phyloP scores from a whole-genome alignment of 2,113 vertebrate species.

The Capricornis sumatraensis region DNA sequence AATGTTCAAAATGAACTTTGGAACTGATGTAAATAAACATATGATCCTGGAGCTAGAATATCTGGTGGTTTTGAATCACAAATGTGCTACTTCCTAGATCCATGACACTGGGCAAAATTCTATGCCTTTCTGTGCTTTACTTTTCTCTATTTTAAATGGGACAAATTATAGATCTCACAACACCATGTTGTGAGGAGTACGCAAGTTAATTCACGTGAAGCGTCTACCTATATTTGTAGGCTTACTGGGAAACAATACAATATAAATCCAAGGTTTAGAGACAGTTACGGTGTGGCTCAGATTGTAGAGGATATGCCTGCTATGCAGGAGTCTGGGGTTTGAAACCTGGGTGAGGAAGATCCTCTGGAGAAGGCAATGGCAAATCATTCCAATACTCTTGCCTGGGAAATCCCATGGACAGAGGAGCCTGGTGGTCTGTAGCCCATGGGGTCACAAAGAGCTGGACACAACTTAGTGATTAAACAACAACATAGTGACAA shows the following conservation, averaged over 20 bases:
- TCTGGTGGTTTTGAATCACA: not conserved
- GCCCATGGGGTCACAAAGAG: not conserved
- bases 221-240: not conserved
- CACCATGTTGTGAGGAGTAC: not conserved
- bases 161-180: not conserved
- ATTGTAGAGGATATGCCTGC: not conserved
- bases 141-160: not conserved
- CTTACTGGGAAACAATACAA: not conserved
- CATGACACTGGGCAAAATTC: not conserved
- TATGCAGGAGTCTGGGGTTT: accelerated
- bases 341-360: not conserved
- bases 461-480: not conserved
- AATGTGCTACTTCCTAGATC: not conserved
- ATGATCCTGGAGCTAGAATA: not conserved
- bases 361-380: not conserved
- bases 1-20: not conserved
- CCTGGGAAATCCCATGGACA: not conserved
- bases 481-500: not conserved
- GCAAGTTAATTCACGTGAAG: not conserved
- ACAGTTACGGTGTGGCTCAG: not conserved
- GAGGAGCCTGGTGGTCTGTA: not conserved
- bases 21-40: not conserved
- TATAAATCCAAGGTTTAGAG: not conserved
- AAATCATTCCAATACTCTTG: not conserved
- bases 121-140: not conserved